These are phyloP conservation scores for Eidolon helvum DNA, from an alignment of 2,113 vertebrate species.

Conservation along the genomic window DNA sequence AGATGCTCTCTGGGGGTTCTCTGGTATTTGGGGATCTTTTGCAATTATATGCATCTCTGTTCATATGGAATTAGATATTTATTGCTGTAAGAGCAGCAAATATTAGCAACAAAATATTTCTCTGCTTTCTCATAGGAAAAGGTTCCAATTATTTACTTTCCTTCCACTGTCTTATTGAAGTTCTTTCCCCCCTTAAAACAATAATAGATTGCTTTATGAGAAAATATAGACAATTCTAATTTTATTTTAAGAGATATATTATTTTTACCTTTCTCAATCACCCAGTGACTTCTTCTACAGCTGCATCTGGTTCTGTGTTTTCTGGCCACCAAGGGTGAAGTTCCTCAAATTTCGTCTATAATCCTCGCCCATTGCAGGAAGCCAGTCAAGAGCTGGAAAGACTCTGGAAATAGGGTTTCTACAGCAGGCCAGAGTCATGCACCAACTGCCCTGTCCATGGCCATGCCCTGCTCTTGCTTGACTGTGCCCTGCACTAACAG, in stretches of 20 bases:
- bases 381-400: background rate
- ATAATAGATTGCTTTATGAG: background rate
- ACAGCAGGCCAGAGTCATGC: background rate
- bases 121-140: conserved; percentile 25
- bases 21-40: background rate
- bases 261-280: conserved; percentile 61
- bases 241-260: conserved; percentile 7
- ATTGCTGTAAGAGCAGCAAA: background rate
- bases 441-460: background rate
- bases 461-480: background rate
- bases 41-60: background rate
- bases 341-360: background rate
- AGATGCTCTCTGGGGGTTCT: background rate
- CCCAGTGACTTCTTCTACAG: background rate
- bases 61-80: conserved; percentile 1
- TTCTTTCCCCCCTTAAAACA: background rate
- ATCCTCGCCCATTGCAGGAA: background rate
- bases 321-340: background rate
- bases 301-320: background rate
- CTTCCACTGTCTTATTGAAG: background rate
- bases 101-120: background rate
- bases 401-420: background rate
- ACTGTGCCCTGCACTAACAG: background rate
- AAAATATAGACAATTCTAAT: background rate
- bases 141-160: background rate